Base-by-base conservation (phyloP, 2,888 invertebrate genomes). In the Catocala sponsa region DNA sequence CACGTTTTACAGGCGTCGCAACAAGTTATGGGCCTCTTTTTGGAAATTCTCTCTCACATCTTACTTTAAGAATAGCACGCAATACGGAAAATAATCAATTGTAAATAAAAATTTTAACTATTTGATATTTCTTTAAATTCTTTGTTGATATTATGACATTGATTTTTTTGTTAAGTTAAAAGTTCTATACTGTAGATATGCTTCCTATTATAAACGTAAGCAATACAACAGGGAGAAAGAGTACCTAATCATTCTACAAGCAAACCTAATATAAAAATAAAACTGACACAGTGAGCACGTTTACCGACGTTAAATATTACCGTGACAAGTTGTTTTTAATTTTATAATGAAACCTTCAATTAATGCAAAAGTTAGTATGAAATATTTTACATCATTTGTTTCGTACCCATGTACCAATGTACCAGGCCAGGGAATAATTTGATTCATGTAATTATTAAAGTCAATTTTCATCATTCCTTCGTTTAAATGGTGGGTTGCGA, bases 401-500 rank as follows among this genome's bases (percentile, higher is more conserved):
- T 65, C 55, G 71, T 62, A 59, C 59, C 61, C 63, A 65, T 70
- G 72, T 76, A 73, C 57, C 64, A 72, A 61, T 58, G 72, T 68
- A 67, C 72, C 64, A 70, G 69, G 76, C 72, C 67, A 65, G 70
- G 74, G 73, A 80, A 84, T 83, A 86, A 87, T 83, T 86, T 82
- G 81, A 86, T 85, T 87, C 83, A 74, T 78, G 80, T 86, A 87
- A 87, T 87, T 87, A 86, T 85, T 81, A 83, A 82, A 84, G 86
- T 85, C 84, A 85, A 90, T 91, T 92, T 91, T 90, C 89, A 88
- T 91, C 85, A 90, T 90, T 89, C 81, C 85, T 83, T 79, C 81
- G 78, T 81, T 86, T 82, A 84, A 91, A 90, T 87, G 85, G 85
- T 80, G 88, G 88, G 87, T 89, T 87, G 87, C 86, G 87, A 87